A percentile compares a stretch with the other conserved stretches of the same genome.
phyloP scores from a whole-genome alignment of 2,888 invertebrate genomes.

The Tenthredo livida region DNA sequence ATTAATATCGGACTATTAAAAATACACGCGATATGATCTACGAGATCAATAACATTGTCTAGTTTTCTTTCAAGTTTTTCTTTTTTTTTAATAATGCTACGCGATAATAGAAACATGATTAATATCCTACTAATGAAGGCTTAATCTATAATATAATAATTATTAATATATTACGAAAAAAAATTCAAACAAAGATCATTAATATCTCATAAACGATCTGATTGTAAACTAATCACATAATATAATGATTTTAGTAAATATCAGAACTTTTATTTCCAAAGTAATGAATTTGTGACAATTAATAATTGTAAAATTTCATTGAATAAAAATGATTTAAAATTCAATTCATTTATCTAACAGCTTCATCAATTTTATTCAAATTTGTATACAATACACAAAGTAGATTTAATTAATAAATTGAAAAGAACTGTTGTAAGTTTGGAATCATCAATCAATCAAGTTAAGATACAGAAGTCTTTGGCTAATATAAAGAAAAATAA shows the following conservation, averaged over 20 bases:
- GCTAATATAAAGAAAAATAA: neutral
- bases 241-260: neutral
- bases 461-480: neutral
- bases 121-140: neutral
- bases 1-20: neutral
- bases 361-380: neutral
- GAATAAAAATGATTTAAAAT: neutral
- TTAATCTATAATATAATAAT: neutral
- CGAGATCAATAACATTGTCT: neutral
- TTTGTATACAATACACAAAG: neutral
- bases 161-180: neutral
- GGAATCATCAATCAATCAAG: no score
- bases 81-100: neutral
- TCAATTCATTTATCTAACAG: neutral
- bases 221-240: neutral
- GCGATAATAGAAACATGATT: neutral
- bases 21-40: neutral
- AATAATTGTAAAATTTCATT: neutral
- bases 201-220: neutral
- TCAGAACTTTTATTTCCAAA: neutral
- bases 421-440: neutral
- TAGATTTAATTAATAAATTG: neutral
- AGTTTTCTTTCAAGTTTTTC: neutral
- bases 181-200: neutral
- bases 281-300: neutral